A percentile compares a stretch with the other conserved stretches of the same genome.
These are phyloP conservation scores for Hypomecis punctinalis DNA, from an alignment of 2,888 invertebrate genomes.

Conservation along the genomic window DNA sequence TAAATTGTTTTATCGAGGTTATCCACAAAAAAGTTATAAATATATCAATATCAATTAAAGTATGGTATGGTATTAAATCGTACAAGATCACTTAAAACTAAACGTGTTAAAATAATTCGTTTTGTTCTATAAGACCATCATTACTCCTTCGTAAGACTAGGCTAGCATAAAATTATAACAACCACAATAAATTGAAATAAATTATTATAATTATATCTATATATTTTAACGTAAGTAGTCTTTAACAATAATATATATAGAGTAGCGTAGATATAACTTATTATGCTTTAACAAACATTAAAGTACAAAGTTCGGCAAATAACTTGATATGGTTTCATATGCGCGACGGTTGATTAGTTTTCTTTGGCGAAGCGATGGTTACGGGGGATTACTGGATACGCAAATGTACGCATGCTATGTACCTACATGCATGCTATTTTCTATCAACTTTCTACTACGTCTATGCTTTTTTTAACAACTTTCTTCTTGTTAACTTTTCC, in stretches of 20 bases:
- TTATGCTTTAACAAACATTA: slow-evolving; percentile 33
- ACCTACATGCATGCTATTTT: too few species aligned
- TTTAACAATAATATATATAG: slow-evolving; percentile 41
- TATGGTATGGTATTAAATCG: not conserved
- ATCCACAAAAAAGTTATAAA: slow-evolving; percentile 1
- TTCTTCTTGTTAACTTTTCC: too few species aligned
- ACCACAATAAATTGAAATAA: slow-evolving; percentile 51
- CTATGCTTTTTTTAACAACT: too few species aligned
- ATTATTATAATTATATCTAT: slow-evolving; percentile 46
- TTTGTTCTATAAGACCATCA: slow-evolving; percentile 48
- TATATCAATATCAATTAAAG: not conserved
- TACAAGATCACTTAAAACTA: slow-evolving; percentile 17
- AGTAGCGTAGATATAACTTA: slow-evolving; percentile 20
- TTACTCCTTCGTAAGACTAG: slow-evolving; percentile 55
- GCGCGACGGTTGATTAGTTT: too few species aligned
- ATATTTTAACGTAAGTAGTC: slow-evolving; percentile 43
- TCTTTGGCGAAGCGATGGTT: too few species aligned
- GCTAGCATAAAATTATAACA: slow-evolving; percentile 54
- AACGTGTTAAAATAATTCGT: slow-evolving; percentile 43
- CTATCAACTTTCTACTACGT: too few species aligned
- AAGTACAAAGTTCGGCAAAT: not conserved
- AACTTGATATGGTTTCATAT: too few species aligned
- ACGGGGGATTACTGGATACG: too few species aligned
- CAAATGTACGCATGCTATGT: too few species aligned
- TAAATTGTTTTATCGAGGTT: not conserved